phyloP scores from a whole-genome alignment of 2,888 invertebrate species.

The Netelia virgata region DNA sequence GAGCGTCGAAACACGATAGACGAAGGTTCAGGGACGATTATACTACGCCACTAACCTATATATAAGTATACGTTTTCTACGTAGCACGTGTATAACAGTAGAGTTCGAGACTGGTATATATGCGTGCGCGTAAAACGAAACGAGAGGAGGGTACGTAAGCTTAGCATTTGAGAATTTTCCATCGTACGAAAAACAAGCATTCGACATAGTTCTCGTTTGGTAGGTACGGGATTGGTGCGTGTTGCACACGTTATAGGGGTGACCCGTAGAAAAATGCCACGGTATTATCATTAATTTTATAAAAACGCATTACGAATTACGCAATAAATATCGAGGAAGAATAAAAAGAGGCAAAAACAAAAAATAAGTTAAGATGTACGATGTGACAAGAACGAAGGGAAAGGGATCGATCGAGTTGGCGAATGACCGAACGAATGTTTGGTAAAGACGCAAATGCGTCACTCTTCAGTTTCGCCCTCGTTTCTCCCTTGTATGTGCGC shows the following conservation, averaged over 20 bases:
- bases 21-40: slow-evolving; percentile 63
- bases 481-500: slow-evolving; percentile 19
- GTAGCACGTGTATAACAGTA: slow-evolving; percentile 19
- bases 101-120: slow-evolving; percentile 26
- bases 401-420: not conserved
- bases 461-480: slow-evolving; percentile 29
- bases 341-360: not conserved
- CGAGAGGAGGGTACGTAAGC: slow-evolving; percentile 33
- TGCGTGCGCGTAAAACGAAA: slow-evolving; percentile 26
- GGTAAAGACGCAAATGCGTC: slow-evolving; percentile 12
- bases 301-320: not conserved
- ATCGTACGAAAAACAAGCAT: slow-evolving; percentile 56
- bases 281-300: no score
- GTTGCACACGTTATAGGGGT: slow-evolving; percentile 11
- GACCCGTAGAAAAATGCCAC: not conserved
- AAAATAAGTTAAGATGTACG: not conserved
- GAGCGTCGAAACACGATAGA: slow-evolving; percentile 45
- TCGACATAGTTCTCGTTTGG: slow-evolving; percentile 34
- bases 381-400: not conserved
- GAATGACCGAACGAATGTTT: not conserved
- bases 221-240: slow-evolving; percentile 38
- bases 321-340: not conserved
- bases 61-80: not conserved
- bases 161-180: slow-evolving; percentile 59
- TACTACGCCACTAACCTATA: slow-evolving; percentile 17